Base-by-base conservation (phyloP, 1,140 invertebrate species). In the Choristoneura fumiferana region DNA sequence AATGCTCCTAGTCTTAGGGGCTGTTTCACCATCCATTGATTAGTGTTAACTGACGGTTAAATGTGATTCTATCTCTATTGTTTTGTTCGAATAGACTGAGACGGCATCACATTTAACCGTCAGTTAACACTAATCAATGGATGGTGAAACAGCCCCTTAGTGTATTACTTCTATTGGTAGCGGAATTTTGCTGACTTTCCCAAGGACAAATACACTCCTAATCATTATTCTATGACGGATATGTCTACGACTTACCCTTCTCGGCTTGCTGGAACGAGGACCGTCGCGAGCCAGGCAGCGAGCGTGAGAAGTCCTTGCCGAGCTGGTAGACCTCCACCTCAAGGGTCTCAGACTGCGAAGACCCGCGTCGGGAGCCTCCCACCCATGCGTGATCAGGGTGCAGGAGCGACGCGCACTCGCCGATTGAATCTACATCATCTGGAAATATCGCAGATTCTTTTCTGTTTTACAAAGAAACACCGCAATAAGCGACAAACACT, bases 311-410 rank as follows among this genome's bases (percentile, higher is more conserved):
- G 86, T 96, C 95, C 79, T 95, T 95, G 54, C 92, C 94, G 12
- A 96, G 91, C 82, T 96, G 94, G 76, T 96, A 96, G 0, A 95
- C 94, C 76, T 97, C 95, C 17, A 95, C 93, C 78, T 96, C 95
- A 14, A 96, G 89, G 49, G 95, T 94, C 71, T 96, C 95, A 0
- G 95, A 96, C 73, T 96, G 95, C 22, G 94, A 95, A 8, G 95
- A 96, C 15, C 96, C 95, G 34, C 95, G 92, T 54, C 95, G 87
- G 0, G 95, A 95, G 40, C 93, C 94, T 3, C 89, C 91, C 18
- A 93, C 91, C 92, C 93, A 96, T 0, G 95, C 95, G 75, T 95
- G 94, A 86, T 97, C 95, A 0, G 95, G 96, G 87, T 96, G 95
- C 8, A 96, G 88, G 58, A 95, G 91, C 43, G 93, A 94, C 0